These are phyloP conservation scores for Psilopogon haemacephalus DNA, from an alignment of 2,113 vertebrate genomes.

Conservation along the genomic window DNA sequence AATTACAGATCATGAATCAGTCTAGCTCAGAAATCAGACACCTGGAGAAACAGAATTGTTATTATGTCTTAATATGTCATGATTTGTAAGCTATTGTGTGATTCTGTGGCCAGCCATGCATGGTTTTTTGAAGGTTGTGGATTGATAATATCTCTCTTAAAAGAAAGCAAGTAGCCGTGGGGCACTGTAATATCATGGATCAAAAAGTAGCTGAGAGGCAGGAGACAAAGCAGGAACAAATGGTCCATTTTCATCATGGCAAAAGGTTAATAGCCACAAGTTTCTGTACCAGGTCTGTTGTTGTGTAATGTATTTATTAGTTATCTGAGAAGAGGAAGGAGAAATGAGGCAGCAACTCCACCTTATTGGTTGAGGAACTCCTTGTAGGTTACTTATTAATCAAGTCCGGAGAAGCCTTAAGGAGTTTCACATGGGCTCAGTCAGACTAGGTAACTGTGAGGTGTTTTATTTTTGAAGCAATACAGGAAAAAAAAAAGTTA, in stretches of 20 bases:
- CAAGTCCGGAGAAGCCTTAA: constrained; percentile 1
- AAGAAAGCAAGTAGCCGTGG: constrained; percentile 6
- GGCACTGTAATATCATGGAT: constrained; percentile 39
- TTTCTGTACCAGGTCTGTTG: constrained; percentile 14
- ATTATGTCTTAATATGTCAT: constrained; percentile 19
- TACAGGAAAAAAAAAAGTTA: not conserved
- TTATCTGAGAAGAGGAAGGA: constrained; percentile 31
- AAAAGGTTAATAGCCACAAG: constrained; percentile 54
- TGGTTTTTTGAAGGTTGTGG: not conserved
- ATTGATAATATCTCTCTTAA: constrained; percentile 28
- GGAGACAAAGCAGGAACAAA: constrained; percentile 37
- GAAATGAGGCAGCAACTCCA: constrained; percentile 19
- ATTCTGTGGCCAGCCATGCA: not conserved
- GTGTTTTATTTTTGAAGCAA: not conserved
- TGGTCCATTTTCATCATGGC: constrained; percentile 32
- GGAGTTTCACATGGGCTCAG: not conserved
- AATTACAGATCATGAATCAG: not conserved
- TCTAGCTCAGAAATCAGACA: not conserved
- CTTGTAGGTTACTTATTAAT: constrained; percentile 33
- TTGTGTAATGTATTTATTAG: constrained; percentile 20
- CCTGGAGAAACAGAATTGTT: not conserved
- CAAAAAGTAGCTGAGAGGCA: constrained; percentile 53
- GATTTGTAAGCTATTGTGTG: not conserved
- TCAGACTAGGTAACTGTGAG: not conserved
- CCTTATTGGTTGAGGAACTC: not conserved